A percentile compares a stretch with the other conserved stretches of the same genome.
These are phyloP conservation scores for Struthio camelus DNA, from an alignment of 2,113 vertebrate species.

Conservation along the genomic window DNA sequence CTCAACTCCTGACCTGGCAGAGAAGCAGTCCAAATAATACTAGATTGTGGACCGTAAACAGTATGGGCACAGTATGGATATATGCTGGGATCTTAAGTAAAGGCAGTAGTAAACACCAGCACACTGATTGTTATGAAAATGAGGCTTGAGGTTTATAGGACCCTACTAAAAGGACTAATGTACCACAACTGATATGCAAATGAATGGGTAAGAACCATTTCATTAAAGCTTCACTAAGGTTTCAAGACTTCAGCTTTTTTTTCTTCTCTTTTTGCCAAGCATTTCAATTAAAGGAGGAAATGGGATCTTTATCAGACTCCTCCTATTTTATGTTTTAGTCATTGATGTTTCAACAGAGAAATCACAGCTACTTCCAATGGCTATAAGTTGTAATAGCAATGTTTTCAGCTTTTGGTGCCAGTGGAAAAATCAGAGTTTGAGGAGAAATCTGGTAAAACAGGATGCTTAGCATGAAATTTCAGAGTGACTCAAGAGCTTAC, in stretches of 20 bases:
- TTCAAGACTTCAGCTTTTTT: background rate
- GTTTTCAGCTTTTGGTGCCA: background rate
- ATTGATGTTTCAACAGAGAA: slow-evolving; percentile 8
- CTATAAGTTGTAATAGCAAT: background rate
- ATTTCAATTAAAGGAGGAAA: slow-evolving; percentile 25
- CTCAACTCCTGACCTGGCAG: background rate
- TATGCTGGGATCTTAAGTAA: background rate
- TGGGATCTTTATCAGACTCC: background rate
- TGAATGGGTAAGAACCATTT: background rate
- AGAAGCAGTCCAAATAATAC: background rate
- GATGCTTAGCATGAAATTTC: slow-evolving; percentile 34
- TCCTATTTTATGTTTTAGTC: background rate
- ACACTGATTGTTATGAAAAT: background rate
- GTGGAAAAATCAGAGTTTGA: slow-evolving; percentile 16
- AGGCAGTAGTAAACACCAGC: background rate
- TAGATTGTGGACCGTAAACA: background rate
- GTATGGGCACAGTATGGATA: background rate
- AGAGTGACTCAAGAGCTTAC: background rate
- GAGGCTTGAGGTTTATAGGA: background rate
- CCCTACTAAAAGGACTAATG: background rate
- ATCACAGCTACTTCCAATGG: background rate
- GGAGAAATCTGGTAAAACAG: slow-evolving; percentile 7
- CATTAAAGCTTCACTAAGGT: background rate
- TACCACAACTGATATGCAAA: background rate
- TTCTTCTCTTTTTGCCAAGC: background rate